Percentiles rank a stretch among this genome's conserved stretches.
phyloP scores from a whole-genome alignment of 2,113 vertebrate species.

The Camarhynchus parvulus region DNA sequence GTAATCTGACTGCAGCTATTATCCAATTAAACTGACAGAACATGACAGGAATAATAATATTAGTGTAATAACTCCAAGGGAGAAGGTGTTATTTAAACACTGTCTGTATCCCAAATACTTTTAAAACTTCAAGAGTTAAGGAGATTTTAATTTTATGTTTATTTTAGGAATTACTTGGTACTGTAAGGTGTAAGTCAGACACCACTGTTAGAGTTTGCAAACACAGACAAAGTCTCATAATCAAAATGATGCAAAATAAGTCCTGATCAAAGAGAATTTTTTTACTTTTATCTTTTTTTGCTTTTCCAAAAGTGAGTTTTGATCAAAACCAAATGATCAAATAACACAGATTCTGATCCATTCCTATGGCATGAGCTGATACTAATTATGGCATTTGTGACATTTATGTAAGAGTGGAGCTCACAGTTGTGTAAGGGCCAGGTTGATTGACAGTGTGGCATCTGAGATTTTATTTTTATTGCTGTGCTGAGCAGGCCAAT shows the following conservation, averaged over 20 bases:
- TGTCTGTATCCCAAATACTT: not conserved
- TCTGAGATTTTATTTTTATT: not conserved
- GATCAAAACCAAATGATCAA: conserved; percentile 65
- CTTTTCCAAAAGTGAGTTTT: not conserved
- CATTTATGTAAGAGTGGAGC: not conserved
- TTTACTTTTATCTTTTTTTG: conserved; percentile 36
- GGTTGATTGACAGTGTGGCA: not conserved
- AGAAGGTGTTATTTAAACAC: not conserved
- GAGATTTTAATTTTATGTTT: not conserved
- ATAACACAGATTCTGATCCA: conserved; percentile 38
- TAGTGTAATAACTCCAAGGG: not conserved
- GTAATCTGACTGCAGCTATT: conserved; percentile 27
- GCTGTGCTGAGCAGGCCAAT: not conserved
- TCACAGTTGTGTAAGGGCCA: not conserved
- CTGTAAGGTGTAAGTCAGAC: not conserved
- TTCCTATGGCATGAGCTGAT: not conserved
- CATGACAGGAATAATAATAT: conserved; percentile 31
- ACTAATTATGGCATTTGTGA: conserved; percentile 29
- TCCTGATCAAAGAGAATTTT: conserved; percentile 60
- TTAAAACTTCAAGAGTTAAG: not conserved
- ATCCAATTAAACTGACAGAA: conserved; percentile 51
- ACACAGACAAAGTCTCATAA: not conserved
- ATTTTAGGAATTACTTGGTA: conserved; percentile 15
- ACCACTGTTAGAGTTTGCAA: not conserved
- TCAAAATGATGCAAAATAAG: conserved; percentile 31